Conservation (phyloP, 2,797 vertebrate genomes). For the Florisuga fusca region DNA sequence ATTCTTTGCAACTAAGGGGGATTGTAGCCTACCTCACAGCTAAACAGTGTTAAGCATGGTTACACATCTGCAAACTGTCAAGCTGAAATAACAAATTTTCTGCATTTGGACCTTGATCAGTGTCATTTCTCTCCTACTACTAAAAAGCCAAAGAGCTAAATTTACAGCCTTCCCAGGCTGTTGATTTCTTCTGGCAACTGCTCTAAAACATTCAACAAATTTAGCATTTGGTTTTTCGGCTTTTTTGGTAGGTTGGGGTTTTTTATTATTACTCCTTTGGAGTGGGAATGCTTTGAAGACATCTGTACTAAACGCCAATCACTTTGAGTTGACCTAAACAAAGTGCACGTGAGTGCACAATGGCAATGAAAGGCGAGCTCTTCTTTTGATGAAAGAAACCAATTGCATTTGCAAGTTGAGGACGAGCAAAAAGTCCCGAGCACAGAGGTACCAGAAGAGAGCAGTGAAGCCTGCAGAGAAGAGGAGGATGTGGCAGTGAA, state of each 20-base stretch:
- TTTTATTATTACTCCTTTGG: background rate
- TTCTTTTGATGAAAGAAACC: background rate
- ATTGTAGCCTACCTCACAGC: background rate
- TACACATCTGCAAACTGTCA: background rate
- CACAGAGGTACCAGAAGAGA: background rate
- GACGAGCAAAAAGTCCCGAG: background rate
- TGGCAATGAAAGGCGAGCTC: background rate
- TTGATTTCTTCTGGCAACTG: slow-evolving; percentile 11
- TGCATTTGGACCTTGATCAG: background rate
- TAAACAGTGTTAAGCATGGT: background rate
- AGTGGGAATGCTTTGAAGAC: background rate
- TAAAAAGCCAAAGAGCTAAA: background rate
- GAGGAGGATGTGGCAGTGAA: background rate
- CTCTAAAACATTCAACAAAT: background rate
- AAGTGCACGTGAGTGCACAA: background rate
- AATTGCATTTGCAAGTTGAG: background rate
- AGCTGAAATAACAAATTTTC: background rate
- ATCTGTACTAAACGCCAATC: background rate
- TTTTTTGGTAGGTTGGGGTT: background rate
- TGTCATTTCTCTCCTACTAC: background rate
- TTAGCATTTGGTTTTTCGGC: background rate
- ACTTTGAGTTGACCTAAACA: background rate
- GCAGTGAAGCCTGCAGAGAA: background rate
- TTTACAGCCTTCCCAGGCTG: background rate
- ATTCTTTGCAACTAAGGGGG: background rate